These are phyloP conservation scores for Formica exsecta DNA, from an alignment of 1,140 invertebrate genomes.

Conservation along the genomic window DNA sequence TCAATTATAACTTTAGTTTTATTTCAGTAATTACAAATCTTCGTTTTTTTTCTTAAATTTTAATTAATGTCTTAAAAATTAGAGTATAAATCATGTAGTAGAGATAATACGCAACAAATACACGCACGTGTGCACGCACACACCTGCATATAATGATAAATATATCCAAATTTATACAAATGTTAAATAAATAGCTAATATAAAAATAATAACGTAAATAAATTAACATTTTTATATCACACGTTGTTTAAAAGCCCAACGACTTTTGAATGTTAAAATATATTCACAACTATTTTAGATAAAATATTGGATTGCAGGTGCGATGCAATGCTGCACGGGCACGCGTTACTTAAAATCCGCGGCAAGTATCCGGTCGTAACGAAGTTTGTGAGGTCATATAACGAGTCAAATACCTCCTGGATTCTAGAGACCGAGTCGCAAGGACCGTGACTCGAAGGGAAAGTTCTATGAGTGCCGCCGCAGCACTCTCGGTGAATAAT, in stretches of 20 bases:
- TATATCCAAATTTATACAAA: background rate
- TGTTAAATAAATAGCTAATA: background rate
- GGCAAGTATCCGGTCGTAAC: slow-evolving; percentile 28
- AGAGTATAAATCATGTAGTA: background rate
- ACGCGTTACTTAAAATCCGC: slow-evolving; percentile 39
- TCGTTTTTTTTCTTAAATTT: background rate
- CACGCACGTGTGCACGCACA: no score
- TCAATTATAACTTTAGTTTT: slow-evolving; percentile 17
- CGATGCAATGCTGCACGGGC: background rate
- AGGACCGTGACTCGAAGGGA: slow-evolving; percentile 3
- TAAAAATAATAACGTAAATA: background rate
- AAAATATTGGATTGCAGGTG: slow-evolving; percentile 15
- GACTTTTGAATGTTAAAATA: background rate
- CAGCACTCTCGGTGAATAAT: slow-evolving; percentile 48
- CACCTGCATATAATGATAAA: no score
- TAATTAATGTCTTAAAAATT: background rate
- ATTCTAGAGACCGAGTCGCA: slow-evolving; percentile 20
- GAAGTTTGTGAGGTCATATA: slow-evolving; percentile 34
- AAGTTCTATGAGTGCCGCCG: slow-evolving; percentile 17
- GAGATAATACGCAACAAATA: background rate
- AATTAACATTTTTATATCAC: background rate
- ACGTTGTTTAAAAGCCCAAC: background rate
- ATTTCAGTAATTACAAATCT: background rate
- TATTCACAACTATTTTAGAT: background rate
- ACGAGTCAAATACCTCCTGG: slow-evolving; percentile 14